Percentiles rank a stretch among this genome's conserved stretches.
Conservation (phyloP, 2,797 vertebrate genomes). For the Myotis daubentonii region DNA sequence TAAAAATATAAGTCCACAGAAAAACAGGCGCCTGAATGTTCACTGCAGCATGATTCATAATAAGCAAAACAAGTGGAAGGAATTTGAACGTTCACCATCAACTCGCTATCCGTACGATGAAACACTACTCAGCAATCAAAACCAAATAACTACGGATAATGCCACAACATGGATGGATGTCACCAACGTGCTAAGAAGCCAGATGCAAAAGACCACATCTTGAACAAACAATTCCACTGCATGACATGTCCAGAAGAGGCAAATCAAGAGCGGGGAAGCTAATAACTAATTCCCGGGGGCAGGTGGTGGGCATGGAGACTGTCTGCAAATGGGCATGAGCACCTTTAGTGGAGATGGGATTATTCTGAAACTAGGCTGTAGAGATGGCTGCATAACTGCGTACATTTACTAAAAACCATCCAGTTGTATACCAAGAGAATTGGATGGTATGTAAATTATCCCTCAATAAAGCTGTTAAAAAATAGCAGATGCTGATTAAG, state of each 20-base stretch:
- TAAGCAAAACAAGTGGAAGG: neutral
- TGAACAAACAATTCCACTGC: neutral
- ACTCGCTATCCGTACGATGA: neutral
- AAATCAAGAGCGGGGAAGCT: neutral
- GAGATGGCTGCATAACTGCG: neutral
- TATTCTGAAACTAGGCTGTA: slow-evolving; percentile 20
- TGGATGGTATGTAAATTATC: slow-evolving; percentile 56
- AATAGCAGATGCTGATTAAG: slow-evolving; percentile 62
- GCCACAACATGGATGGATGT: neutral
- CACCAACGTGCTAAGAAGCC: neutral
- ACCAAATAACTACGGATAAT: neutral
- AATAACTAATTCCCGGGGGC: neutral
- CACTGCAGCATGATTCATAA: neutral
- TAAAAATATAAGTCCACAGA: neutral
- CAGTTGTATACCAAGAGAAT: neutral
- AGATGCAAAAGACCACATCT: neutral
- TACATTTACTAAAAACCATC: slow-evolving; percentile 45
- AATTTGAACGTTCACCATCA: neutral
- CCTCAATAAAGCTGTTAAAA: slow-evolving; percentile 60
- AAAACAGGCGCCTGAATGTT: neutral
- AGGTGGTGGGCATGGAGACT: too few relatives aligned
- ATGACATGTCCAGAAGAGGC: neutral
- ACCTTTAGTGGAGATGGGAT: neutral
- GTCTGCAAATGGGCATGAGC: neutral
- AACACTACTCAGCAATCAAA: neutral